These are phyloP conservation scores for Pipa parva DNA, from an alignment of 2,113 vertebrate species.

Conservation along the genomic window DNA sequence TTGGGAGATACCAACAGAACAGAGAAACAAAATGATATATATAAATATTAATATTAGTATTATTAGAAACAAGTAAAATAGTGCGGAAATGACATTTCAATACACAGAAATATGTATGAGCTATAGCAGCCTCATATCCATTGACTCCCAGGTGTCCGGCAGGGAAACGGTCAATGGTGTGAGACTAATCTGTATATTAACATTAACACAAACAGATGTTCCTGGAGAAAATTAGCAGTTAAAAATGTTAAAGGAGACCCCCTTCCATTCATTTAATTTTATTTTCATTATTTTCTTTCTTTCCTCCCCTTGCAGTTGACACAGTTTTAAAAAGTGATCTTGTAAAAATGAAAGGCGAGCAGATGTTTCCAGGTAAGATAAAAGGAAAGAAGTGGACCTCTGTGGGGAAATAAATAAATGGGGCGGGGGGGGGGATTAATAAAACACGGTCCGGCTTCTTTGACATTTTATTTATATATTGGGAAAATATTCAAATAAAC, in stretches of 20 bases:
- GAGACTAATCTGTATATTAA: neutral
- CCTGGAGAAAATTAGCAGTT: neutral
- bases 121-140: too few relatives aligned
- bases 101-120: too few relatives aligned
- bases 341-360: conserved; percentile 12
- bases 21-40: too few relatives aligned
- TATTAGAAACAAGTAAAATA: too few relatives aligned
- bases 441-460: too few relatives aligned
- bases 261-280: neutral
- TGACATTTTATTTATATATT: neutral
- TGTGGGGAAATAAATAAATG: neutral
- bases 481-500: too few relatives aligned
- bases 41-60: too few relatives aligned
- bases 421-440: neutral
- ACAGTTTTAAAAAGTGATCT: conserved; percentile 29
- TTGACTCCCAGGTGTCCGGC: neutral
- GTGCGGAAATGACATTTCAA: too few relatives aligned
- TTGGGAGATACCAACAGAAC: too few relatives aligned
- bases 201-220: conserved; percentile 30
- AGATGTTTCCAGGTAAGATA: neutral
- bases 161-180: neutral
- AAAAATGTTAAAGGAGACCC: neutral
- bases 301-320: neutral
- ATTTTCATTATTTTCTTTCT: too few relatives aligned
- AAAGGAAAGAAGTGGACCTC: neutral